These are phyloP conservation scores for Indicator maculatus DNA, from an alignment of 2,113 vertebrate genomes.

Conservation along the genomic window DNA sequence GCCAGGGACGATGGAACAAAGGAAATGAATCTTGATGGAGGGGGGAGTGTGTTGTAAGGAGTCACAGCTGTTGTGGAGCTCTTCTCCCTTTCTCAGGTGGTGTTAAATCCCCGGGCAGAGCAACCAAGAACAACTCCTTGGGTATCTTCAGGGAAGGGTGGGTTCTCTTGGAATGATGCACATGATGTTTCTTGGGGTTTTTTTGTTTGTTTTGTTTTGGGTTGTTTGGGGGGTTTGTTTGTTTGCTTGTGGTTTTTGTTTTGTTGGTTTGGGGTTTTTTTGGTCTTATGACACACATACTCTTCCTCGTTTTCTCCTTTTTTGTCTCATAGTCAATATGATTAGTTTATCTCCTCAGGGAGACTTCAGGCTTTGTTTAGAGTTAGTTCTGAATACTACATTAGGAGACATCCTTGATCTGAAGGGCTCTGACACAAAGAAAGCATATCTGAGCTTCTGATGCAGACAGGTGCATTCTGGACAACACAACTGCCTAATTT, in stretches of 20 bases:
- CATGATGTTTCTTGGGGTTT: background rate
- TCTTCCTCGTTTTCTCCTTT: background rate
- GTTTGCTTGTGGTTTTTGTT: no score
- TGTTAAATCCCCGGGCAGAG: background rate
- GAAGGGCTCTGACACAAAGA: background rate
- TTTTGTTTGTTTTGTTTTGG: no score
- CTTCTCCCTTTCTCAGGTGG: background rate
- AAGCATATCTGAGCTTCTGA: background rate
- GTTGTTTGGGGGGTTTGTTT: no score
- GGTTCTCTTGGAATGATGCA: background rate
- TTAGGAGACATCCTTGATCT: background rate
- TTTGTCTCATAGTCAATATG: background rate
- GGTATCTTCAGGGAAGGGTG: background rate
- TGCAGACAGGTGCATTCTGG: background rate
- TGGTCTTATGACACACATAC: background rate
- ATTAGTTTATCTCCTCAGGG: background rate
- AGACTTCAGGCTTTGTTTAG: background rate
- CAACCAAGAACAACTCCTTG: background rate
- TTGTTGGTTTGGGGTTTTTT: background rate
- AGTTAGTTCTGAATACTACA: background rate
- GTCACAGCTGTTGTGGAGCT: background rate
- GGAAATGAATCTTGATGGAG: background rate
- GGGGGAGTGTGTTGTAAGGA: fast-evolving
- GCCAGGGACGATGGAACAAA: fast-evolving
- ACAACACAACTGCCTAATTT: background rate